These are phyloP conservation scores for Agrochola macilenta DNA, from an alignment of 2,888 invertebrate species.

Conservation along the genomic window DNA sequence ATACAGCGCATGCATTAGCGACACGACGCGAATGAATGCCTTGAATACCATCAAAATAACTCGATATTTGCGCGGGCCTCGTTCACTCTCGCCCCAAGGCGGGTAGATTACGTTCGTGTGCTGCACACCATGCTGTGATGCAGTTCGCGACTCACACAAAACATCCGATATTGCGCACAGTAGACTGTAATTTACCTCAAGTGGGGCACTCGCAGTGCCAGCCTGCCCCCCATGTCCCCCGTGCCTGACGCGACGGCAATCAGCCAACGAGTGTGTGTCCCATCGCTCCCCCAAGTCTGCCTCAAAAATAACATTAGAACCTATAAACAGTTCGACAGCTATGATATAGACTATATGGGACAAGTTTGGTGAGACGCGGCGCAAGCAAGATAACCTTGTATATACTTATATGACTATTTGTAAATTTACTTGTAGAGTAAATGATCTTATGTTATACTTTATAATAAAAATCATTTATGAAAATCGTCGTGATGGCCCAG, in stretches of 20 bases:
- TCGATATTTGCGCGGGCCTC: constrained; percentile 57
- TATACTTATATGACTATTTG: constrained; percentile 29
- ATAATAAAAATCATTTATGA: not conserved
- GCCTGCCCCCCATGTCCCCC: constrained; percentile 63
- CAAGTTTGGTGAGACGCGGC: constrained; percentile 25
- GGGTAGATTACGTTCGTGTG: constrained; percentile 76
- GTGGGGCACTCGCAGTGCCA: constrained; percentile 77
- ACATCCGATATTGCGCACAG: constrained; percentile 79
- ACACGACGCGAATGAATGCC: constrained; percentile 54
- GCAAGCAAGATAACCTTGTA: constrained; percentile 24
- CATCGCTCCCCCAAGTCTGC: constrained; percentile 72
- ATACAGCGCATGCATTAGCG: constrained; percentile 44
- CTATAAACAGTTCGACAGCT: constrained; percentile 60
- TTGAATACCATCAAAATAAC: constrained; percentile 73
- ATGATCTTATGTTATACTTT: not conserved
- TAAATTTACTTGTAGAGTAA: not conserved
- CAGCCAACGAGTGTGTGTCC: constrained; percentile 75
- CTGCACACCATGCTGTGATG: constrained; percentile 69
- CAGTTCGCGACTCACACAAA: constrained; percentile 77
- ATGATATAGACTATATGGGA: constrained; percentile 26
- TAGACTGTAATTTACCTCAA: constrained; percentile 86
- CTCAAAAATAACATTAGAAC: constrained; percentile 77
- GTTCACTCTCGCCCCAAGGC: constrained; percentile 64
- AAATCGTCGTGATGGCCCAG: too few relatives aligned
- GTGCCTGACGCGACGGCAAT: constrained; percentile 76